phyloP scores from a whole-genome alignment of 2,888 invertebrate genomes.

The Myopa tessellatipennis region DNA sequence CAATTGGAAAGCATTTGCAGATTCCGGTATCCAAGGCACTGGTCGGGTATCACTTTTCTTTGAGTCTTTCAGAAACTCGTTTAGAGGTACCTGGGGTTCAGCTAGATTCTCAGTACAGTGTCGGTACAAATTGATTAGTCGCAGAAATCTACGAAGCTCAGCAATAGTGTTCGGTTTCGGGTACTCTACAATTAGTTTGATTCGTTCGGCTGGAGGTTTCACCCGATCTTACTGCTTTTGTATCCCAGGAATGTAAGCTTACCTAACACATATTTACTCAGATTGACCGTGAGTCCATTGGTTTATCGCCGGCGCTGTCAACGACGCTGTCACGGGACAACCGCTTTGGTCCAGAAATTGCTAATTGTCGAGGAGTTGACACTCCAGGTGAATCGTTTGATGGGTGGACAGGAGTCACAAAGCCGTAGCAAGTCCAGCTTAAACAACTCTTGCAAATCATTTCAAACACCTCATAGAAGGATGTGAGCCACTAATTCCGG shows the following conservation, averaged over 20 bases:
- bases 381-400: too few relatives aligned
- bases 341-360: too few relatives aligned
- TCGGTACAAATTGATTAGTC: slow-evolving; percentile 34
- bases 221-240: not conserved
- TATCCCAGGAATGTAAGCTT: slow-evolving; percentile 12
- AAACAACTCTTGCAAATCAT: not conserved
- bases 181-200: slow-evolving; percentile 40
- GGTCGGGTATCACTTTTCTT: not conserved
- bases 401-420: too few relatives aligned
- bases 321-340: too few relatives aligned
- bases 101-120: slow-evolving; percentile 17
- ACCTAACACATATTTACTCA: slow-evolving; percentile 44
- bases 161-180: slow-evolving; percentile 36
- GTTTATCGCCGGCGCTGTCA: not conserved
- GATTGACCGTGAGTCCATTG: slow-evolving; percentile 43
- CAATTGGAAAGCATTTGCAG: not conserved
- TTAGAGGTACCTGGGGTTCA: not conserved
- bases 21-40: not conserved
- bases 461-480: not conserved
- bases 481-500: not conserved
- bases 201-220: slow-evolving; percentile 41
- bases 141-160: slow-evolving; percentile 22
- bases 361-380: too few relatives aligned
- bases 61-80: not conserved
- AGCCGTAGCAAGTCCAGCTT: too few relatives aligned